Evolutionary conservation across 2,113 vertebrate species (phyloP).

Genomic region (Varanus salvator): DNA sequence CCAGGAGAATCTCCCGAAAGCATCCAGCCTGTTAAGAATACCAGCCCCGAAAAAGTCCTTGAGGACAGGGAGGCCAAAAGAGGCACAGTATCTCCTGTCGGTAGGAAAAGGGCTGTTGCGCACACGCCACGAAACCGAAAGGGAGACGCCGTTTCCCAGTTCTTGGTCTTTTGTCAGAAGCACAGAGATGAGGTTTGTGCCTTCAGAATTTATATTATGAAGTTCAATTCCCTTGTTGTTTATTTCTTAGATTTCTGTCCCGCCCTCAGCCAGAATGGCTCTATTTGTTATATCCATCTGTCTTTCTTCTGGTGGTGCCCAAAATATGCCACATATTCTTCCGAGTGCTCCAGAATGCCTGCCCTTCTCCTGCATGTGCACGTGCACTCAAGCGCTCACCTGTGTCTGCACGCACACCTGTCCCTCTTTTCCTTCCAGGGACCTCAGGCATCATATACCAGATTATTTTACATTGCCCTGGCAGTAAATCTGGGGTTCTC

Average conservation of each 20-base stretch:
- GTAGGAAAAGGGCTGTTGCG: slow-evolving; percentile 74
- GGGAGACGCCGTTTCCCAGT: slow-evolving; percentile 78
- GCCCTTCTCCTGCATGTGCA: too few species aligned
- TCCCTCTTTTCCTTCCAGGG: background rate
- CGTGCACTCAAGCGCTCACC: background rate
- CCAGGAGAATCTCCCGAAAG: slow-evolving; percentile 49
- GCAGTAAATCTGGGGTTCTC: background rate
- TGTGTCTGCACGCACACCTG: background rate
- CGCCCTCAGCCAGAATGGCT: too few species aligned
- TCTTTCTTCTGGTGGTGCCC: background rate
- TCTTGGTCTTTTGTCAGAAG: slow-evolving; percentile 86
- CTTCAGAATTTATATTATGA: background rate
- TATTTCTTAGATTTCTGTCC: too few species aligned
- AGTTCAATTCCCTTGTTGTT: background rate
- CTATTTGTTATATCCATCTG: background rate
- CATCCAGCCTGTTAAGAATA: slow-evolving; percentile 25
- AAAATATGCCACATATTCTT: background rate
- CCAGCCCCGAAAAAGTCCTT: slow-evolving; percentile 53
- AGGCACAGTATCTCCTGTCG: slow-evolving; percentile 69
- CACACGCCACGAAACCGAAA: slow-evolving; percentile 75
- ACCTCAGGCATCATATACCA: too few species aligned
- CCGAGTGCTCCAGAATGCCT: background rate
- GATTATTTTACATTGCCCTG: background rate
- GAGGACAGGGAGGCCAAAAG: slow-evolving; percentile 69
- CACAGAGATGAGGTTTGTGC: slow-evolving; percentile 84